Base-by-base conservation (phyloP, 1,140 invertebrate genomes). In the Eumaeus atala region DNA sequence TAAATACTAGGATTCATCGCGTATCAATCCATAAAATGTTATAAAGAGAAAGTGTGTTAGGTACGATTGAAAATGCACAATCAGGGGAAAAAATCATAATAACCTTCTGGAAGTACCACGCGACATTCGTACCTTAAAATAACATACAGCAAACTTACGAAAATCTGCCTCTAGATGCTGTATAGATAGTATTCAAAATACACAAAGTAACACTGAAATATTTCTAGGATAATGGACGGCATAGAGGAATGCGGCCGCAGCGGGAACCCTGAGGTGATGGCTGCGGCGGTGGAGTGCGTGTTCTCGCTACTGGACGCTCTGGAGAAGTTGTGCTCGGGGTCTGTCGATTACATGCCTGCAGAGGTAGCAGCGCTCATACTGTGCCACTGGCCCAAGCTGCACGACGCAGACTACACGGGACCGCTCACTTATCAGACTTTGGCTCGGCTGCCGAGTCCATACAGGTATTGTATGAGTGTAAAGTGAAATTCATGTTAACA, bases 391-490 rank as follows among this genome's bases (percentile, higher is more conserved):
- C 89, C 90, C 4, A 90, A 91, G 52, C 75, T 96, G 5, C 91
- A 94, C 65, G 92, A 95, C 66, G 93, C 93, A 18, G 94, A 96
- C 83, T 96, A 96, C 72, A 92, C 91, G 36, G 94, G 94, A 6
- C 94, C 95, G 1, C 70, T 95, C 10, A 95, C 94, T 33, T 96
- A 96, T 73, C 93, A 95, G 67, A 94, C 92, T n/a, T 91, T 95
- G 84, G 92, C 93, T 1, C 89, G 94, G 62, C 80, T 95, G 56
- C 94, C 94, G 17, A 94, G 93, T 66, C 92, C 93, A 5, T 95
- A 95, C 64, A 89, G 92, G 90, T 92, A 65, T 58, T 33, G 40
- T n/a, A 28, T 28, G 21, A 28, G 21, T 28, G 6, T 28, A 3
- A 28, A 28, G 2, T 28, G 21, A 28, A 28, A 28, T 6, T 28